Conservation (phyloP, 2,888 invertebrate species). For the Eulithis testata region DNA sequence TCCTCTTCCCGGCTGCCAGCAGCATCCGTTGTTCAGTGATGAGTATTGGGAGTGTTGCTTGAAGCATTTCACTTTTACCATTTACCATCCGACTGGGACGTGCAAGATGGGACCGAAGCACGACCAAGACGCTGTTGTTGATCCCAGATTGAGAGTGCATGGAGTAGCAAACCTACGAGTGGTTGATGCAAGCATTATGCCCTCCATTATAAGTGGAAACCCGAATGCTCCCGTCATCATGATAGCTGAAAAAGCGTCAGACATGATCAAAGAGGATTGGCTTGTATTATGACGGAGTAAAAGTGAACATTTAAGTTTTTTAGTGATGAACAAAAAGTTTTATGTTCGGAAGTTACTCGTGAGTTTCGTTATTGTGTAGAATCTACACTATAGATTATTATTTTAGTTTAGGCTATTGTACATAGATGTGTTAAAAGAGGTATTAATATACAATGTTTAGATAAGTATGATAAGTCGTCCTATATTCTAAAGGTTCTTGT, state of each 20-base stretch:
- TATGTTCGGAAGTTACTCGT: conserved; percentile 31
- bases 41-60: conserved; percentile 95
- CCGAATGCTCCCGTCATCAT: conserved; percentile 95
- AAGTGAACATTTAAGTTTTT: conserved; percentile 40
- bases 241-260: conserved; percentile 95
- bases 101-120: conserved; percentile 93
- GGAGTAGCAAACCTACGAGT: conserved; percentile 91
- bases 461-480: conserved; percentile 21
- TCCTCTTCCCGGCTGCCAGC: conserved; percentile 92
- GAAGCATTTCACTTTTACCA: conserved; percentile 92
- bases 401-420: conserved; percentile 43
- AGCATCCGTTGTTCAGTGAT: conserved; percentile 88
- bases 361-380: conserved; percentile 16
- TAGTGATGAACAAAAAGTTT: conserved; percentile 34
- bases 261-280: conserved; percentile 96
- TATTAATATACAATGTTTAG: conserved; percentile 1
- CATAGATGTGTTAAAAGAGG: conserved; percentile 30
- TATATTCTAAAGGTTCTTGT: conserved; percentile 24
- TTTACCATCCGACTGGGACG: conserved; percentile 94
- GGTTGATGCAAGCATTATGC: conserved; percentile 95
- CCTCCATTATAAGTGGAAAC: conserved; percentile 94
- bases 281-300: conserved; percentile 80
- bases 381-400: conserved; percentile 17
- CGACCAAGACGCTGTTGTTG: conserved; percentile 92
- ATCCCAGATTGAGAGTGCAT: conserved; percentile 90